Conservation (phyloP, 2,113 vertebrate genomes). For the Xyliphius kryptos region DNA sequence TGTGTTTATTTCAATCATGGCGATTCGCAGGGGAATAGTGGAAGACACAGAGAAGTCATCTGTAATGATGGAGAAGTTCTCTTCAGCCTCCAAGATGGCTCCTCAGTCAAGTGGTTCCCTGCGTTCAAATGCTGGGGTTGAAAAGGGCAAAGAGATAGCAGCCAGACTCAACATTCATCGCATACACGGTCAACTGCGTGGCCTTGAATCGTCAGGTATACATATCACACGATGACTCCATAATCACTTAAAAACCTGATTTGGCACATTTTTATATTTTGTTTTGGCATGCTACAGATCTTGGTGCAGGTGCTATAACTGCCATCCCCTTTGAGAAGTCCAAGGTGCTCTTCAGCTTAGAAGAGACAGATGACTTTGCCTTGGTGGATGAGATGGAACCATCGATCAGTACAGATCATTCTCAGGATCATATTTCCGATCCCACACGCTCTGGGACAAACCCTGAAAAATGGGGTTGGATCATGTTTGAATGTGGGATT, state of each 20-base stretch:
- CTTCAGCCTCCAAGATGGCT: conserved; percentile 89
- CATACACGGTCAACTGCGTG: conserved; percentile 91
- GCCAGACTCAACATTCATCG: conserved; percentile 87
- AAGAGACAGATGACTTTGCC: conserved; percentile 89
- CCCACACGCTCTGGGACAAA: conserved; percentile 68
- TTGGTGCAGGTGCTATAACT: conserved; percentile 90
- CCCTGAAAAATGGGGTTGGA: conserved; percentile 98
- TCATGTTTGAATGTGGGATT: conserved; percentile 98
- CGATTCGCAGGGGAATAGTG: conserved; percentile 88
- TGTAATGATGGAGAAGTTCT: conserved; percentile 82
- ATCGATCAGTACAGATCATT: conserved; percentile 25
- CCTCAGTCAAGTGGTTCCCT: conserved; percentile 97
- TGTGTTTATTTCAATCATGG: too few relatives aligned
- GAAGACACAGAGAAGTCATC: conserved; percentile 80
- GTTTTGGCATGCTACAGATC: conserved; percentile 62
- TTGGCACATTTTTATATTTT: too few relatives aligned
- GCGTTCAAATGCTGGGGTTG: conserved; percentile 88
- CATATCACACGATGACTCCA: too few relatives aligned
- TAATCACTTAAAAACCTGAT: too few relatives aligned
- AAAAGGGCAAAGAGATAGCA: conserved; percentile 96
- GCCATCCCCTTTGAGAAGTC: conserved; percentile 98
- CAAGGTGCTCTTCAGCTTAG: conserved; percentile 95
- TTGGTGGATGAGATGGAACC: conserved; percentile 86
- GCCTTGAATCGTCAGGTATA: conserved; percentile 86
- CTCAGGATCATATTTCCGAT: conserved; percentile 67